A percentile compares a stretch with the other conserved stretches of the same genome.
phyloP scores from a whole-genome alignment of 2,797 vertebrate species.

The Lerista edwardsae region DNA sequence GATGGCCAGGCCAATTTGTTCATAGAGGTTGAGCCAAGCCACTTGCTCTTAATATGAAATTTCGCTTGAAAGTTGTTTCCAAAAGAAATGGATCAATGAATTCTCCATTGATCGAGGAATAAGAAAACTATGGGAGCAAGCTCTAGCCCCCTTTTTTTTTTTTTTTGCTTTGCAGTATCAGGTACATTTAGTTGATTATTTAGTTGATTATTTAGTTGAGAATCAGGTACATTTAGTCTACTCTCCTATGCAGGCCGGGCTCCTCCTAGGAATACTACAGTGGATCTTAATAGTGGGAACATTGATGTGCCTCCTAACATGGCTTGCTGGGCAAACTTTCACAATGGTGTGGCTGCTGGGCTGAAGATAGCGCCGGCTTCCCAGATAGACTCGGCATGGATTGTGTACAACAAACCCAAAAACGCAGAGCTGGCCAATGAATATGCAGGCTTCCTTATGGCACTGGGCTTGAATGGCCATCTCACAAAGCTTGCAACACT shows the following conservation, averaged over 20 bases:
- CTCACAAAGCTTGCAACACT: slow-evolving; percentile 95
- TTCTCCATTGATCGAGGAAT: not conserved
- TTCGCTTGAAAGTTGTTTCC: not conserved
- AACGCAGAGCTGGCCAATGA: slow-evolving; percentile 95
- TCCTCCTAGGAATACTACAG: slow-evolving; percentile 93
- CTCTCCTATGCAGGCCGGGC: slow-evolving; percentile 84
- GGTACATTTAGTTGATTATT: not conserved
- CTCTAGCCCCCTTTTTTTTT: not conserved
- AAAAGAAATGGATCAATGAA: not conserved
- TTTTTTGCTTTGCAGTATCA: not conserved
- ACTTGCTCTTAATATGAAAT: not conserved
- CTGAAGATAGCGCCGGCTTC: slow-evolving; percentile 96
- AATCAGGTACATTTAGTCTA: not conserved
- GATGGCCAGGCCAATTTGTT: too few species aligned
- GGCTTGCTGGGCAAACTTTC: slow-evolving; percentile 98
- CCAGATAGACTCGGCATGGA: slow-evolving; percentile 97
- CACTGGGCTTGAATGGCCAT: slow-evolving; percentile 94
- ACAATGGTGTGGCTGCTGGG: slow-evolving; percentile 95
- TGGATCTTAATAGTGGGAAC: slow-evolving; percentile 96
- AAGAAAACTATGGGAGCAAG: not conserved
- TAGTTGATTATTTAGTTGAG: too few species aligned
- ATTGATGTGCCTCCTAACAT: slow-evolving; percentile 98
- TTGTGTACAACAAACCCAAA: slow-evolving; percentile 98
- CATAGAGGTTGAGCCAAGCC: too few species aligned
- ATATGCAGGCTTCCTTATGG: slow-evolving; percentile 97